Percentiles rank a stretch among this genome's conserved stretches.
These are phyloP conservation scores for Linurgus olivaceus DNA, from an alignment of 2,797 vertebrate species.

Conservation along the genomic window DNA sequence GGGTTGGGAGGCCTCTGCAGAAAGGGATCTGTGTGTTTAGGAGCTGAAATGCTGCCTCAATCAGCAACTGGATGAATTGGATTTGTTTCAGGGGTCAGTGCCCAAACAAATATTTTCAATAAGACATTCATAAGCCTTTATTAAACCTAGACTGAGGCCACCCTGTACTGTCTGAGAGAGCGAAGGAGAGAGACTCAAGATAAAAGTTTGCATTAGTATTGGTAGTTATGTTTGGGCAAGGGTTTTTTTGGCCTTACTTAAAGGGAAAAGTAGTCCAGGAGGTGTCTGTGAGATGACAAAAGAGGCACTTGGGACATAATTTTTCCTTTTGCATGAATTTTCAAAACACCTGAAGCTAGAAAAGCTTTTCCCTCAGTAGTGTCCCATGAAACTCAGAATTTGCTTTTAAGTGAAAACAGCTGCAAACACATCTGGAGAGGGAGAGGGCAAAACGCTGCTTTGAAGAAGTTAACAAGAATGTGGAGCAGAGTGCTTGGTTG, in stretches of 20 bases:
- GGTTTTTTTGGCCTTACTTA: neutral
- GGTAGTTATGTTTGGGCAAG: neutral
- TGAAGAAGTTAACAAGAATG: neutral
- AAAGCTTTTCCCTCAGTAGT: neutral
- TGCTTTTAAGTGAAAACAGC: neutral
- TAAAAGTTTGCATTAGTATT: neutral
- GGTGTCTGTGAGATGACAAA: neutral
- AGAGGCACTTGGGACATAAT: neutral
- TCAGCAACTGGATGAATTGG: neutral
- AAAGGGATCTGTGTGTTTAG: neutral
- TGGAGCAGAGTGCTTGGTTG: neutral
- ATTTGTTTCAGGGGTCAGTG: constrained; percentile 8
- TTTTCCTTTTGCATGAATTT: neutral
- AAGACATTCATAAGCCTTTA: neutral
- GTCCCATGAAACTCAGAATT: neutral
- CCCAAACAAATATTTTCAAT: constrained; percentile 21
- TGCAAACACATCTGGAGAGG: neutral
- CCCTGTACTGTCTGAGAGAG: neutral
- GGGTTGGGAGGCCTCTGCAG: neutral
- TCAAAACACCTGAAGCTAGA: neutral
- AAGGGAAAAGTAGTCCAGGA: neutral
- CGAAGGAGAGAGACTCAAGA: neutral
- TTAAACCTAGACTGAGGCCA: neutral
- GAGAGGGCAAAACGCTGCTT: neutral
- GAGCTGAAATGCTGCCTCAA: neutral